A percentile compares a stretch with the other conserved stretches of the same genome.
These are phyloP conservation scores for Prunella strophiata DNA, from an alignment of 2,797 vertebrate genomes.

Conservation along the genomic window DNA sequence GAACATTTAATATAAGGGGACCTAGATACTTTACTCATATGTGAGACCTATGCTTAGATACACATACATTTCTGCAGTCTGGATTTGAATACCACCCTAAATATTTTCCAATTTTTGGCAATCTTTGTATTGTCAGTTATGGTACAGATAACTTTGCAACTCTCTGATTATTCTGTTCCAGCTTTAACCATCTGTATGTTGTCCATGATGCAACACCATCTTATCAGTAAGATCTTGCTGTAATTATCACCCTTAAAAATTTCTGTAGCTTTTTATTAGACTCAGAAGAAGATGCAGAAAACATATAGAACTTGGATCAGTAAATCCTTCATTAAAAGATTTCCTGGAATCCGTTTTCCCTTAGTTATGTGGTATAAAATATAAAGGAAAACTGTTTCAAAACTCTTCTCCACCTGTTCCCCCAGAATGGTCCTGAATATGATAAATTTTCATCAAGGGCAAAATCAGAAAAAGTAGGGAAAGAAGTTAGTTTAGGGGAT, in stretches of 20 bases:
- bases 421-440: background rate
- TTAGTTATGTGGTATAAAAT: background rate
- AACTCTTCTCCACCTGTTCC: rapidly evolving
- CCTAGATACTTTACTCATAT: background rate
- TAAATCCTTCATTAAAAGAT: background rate
- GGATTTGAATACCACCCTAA: background rate
- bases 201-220: background rate
- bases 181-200: background rate
- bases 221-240: background rate
- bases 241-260: background rate
- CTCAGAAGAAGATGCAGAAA: background rate
- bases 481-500: background rate
- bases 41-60: background rate
- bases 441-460: background rate
- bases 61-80: background rate
- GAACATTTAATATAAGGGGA: background rate
- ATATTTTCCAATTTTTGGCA: background rate
- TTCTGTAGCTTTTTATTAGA: background rate
- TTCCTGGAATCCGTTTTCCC: background rate
- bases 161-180: background rate
- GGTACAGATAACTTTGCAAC: background rate
- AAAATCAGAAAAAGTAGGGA: background rate
- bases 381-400: background rate
- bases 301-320: background rate
- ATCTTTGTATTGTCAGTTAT: background rate